A percentile compares a stretch with the other conserved stretches of the same genome.
These are phyloP conservation scores for Yoshiicerus persimilis DNA, from an alignment of 1,140 invertebrate genomes.

Conservation along the genomic window DNA sequence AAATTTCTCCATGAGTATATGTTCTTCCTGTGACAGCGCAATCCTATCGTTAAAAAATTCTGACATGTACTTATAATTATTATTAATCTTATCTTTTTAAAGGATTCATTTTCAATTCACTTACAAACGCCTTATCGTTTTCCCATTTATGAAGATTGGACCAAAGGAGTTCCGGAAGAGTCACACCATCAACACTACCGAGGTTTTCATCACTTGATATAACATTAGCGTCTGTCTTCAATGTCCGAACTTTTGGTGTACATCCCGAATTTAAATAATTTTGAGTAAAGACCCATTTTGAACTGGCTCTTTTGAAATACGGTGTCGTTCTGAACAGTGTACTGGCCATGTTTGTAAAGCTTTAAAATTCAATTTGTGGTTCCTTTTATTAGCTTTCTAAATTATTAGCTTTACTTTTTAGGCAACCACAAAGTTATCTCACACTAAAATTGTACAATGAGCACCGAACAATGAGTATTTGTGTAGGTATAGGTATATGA, in stretches of 20 bases:
- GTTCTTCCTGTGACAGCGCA: slow-evolving; percentile 23
- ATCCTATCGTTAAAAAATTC: neutral
- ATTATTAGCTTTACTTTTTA: too few relatives aligned
- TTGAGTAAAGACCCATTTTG: neutral
- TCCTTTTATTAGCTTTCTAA: too few relatives aligned
- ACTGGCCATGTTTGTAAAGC: neutral
- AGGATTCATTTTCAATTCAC: neutral
- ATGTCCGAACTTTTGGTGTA: neutral
- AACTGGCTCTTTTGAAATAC: neutral
- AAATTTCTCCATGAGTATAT: slow-evolving; percentile 14
- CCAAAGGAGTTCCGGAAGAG: neutral
- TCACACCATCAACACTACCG: neutral
- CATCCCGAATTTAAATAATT: neutral
- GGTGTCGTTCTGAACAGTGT: too few relatives aligned
- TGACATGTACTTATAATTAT: neutral
- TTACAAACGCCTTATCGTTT: slow-evolving; percentile 4
- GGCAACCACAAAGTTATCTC: too few relatives aligned
- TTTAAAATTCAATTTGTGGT: too few relatives aligned
- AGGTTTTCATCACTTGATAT: neutral
- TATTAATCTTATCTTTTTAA: neutral
- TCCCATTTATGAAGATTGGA: neutral
- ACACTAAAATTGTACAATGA: too few relatives aligned
- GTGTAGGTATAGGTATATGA: too few relatives aligned
- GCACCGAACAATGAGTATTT: too few relatives aligned
- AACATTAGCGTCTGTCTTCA: neutral